Evolutionary conservation across 2,888 invertebrate species (phyloP), one percentile per base, ranked within the genome.

Genomic region (Catocala sponsa): DNA sequence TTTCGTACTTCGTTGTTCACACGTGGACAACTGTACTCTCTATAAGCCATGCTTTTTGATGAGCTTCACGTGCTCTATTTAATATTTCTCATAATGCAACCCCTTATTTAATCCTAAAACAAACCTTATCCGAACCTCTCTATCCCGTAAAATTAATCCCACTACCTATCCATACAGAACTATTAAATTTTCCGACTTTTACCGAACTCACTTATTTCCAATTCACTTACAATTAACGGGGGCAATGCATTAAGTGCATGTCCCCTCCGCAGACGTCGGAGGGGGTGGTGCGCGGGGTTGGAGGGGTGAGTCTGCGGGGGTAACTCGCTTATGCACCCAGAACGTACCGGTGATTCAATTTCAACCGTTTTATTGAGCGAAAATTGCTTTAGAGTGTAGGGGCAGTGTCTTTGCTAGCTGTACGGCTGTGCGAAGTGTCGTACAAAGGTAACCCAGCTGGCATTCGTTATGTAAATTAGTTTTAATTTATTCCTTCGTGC

Each of bases 301-400:
- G 53, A 25, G 57, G 38, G 50, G 55, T 50, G 25, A 59, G 51
- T 52, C 42, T 55, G 53, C 13, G 74, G 62, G 48, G 61, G 63
- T 82, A 82, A 82, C 82, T 79, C 75, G 81, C 72, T 82, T 82
- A 82, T 72, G 74, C 78, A 75, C 72, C 74, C 65, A 75, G 76
- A 73, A 71, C 74, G 80, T 74, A 69, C 74, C 52, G 54, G 70
- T 80, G 81, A 82, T 81, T 82, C 76, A 76, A 82, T 82, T 82
- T 71, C 63, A 75, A 62, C 69, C 76, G 79, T 82, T 82, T 82
- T 82, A 82, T 82, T 78, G 80, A 80, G 76, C 72, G 74, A 61
- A 75, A 81, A 82, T 82, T 78, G 81, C 81, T 80, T 72, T 73
- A 78, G 76, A 80, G 74, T 74, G 73, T 70, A 65, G 70, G 68